phyloP scores from a whole-genome alignment of 2,113 vertebrate species.

The Leucosticte australis region DNA sequence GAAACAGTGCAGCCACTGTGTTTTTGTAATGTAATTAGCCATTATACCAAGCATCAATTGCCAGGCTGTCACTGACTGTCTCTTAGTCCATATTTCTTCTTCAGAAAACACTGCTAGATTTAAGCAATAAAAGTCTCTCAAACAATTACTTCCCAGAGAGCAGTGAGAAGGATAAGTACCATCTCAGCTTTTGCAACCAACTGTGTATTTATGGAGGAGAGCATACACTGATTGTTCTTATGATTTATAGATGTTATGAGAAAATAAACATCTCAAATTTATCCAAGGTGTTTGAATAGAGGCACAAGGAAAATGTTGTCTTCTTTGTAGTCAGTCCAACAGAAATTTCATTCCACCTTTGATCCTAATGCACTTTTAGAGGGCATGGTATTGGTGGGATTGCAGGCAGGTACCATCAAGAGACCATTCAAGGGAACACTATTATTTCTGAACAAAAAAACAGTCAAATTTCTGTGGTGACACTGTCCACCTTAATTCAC shows the following conservation, averaged over 20 bases:
- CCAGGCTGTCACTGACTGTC: neutral
- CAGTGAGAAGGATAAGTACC: neutral
- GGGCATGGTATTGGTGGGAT: neutral
- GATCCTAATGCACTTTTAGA: neutral
- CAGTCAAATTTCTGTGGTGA: neutral
- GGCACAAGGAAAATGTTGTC: neutral
- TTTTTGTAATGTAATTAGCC: neutral
- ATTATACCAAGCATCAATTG: neutral
- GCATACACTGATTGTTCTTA: neutral
- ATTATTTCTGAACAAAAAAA: neutral
- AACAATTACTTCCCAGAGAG: neutral
- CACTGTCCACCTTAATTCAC: neutral
- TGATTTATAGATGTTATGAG: neutral
- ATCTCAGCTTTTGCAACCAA: neutral
- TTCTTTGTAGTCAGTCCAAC: neutral
- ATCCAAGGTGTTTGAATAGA: neutral
- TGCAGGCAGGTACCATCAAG: neutral
- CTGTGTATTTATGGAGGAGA: neutral
- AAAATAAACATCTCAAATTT: neutral
- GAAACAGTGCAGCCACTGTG: neutral
- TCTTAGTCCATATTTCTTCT: neutral
- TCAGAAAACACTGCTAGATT: neutral
- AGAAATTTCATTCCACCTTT: neutral
- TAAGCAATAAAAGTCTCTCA: neutral
- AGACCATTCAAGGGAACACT: neutral